phyloP scores from a whole-genome alignment of 2,797 vertebrate genomes.

The Momotus momota region DNA sequence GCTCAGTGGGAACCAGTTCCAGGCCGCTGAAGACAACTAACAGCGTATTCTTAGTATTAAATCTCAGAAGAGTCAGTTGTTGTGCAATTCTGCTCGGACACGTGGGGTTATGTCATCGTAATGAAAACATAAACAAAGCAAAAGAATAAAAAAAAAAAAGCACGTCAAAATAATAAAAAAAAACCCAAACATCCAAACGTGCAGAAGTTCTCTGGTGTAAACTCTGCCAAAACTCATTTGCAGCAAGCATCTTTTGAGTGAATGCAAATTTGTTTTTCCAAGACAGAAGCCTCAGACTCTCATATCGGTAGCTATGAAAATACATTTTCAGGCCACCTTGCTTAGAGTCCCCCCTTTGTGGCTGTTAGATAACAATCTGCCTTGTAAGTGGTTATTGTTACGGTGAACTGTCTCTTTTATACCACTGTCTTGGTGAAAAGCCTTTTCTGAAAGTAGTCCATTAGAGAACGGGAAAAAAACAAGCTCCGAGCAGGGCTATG shows the following conservation, averaged over 20 bases:
- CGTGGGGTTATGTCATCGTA: conserved; percentile 5
- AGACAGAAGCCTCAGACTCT: neutral
- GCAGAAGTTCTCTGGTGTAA: neutral
- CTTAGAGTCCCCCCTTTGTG: neutral
- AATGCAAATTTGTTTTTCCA: neutral
- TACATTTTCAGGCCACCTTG: conserved; percentile 43
- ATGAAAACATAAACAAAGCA: conserved; percentile 15
- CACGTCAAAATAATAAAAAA: neutral
- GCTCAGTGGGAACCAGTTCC: neutral
- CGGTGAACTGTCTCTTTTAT: conserved; percentile 32
- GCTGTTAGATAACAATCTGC: conserved; percentile 40
- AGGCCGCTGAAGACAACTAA: neutral
- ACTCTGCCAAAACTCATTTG: conserved; percentile 9
- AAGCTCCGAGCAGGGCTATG: neutral
- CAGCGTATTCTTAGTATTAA: neutral
- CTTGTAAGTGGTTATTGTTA: conserved; percentile 34
- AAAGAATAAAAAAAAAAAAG: neutral
- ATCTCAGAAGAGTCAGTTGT: neutral
- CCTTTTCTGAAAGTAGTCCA: conserved; percentile 43
- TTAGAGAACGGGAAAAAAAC: neutral
- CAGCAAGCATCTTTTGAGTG: neutral
- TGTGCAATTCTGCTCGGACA: neutral
- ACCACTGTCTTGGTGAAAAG: conserved; percentile 49
- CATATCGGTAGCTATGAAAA: conserved; percentile 15
- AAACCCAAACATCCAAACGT: neutral